These are phyloP conservation scores for Sphecodes monilicornis DNA, from an alignment of 2,888 invertebrate species.

Conservation along the genomic window DNA sequence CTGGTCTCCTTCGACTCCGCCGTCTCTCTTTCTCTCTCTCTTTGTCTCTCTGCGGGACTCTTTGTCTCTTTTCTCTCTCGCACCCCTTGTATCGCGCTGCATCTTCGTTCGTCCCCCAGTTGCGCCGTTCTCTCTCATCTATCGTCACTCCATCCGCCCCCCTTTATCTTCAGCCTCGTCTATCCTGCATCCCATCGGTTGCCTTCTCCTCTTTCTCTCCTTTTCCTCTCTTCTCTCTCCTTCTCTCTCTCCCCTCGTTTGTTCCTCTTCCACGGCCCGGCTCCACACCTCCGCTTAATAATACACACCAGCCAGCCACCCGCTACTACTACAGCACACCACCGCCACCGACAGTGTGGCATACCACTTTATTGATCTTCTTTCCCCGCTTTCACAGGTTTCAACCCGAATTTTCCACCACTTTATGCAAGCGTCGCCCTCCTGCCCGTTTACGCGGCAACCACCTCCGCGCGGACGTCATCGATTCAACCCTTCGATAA, in stretches of 20 bases:
- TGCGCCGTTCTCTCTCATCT: constrained; percentile 52
- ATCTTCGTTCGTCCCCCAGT: constrained; percentile 49
- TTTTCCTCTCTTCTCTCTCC: constrained; percentile 34
- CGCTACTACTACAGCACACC: constrained; percentile 73
- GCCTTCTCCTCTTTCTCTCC: constrained; percentile 35
- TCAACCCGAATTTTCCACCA: constrained; percentile 81
- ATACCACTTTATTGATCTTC: constrained; percentile 82
- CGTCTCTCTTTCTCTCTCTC: constrained; percentile 42
- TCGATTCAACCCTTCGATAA: constrained; percentile 74
- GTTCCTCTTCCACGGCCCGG: constrained; percentile 44
- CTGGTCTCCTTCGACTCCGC: constrained; percentile 30
- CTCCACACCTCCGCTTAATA: constrained; percentile 79
- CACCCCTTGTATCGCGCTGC: constrained; percentile 27
- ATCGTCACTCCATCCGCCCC: constrained; percentile 56
- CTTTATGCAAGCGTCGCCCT: constrained; percentile 79
- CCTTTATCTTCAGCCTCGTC: constrained; percentile 46
- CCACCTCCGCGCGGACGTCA: constrained; percentile 16
- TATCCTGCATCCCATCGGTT: constrained; percentile 22
- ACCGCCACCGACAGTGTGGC: constrained; percentile 76
- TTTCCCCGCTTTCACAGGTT: constrained; percentile 80
- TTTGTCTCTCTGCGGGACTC: background rate
- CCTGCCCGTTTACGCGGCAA: constrained; percentile 72
- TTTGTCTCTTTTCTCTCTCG: constrained; percentile 26
- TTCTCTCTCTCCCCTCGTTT: constrained; percentile 37
- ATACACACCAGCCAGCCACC: constrained; percentile 77